phyloP scores from a whole-genome alignment of 1,140 invertebrate genomes.

The Eurytemora carolleeae region DNA sequence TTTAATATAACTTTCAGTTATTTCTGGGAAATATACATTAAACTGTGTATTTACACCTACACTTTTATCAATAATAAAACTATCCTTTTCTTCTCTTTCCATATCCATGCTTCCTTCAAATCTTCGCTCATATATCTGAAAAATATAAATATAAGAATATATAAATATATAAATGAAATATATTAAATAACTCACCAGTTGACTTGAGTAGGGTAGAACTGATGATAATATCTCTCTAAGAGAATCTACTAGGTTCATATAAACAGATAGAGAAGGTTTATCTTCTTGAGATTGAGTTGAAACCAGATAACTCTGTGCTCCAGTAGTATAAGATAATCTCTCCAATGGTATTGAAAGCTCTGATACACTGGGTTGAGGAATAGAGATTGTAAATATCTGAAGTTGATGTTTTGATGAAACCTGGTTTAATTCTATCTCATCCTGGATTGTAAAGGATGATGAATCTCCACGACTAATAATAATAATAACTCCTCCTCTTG shows the following conservation, averaged over 20 bases:
- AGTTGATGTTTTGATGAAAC: neutral
- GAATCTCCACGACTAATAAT: neutral
- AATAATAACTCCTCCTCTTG: neutral
- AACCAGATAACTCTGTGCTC: neutral
- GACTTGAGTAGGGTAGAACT: neutral
- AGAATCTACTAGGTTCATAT: conserved; percentile 8
- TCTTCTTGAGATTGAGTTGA: neutral
- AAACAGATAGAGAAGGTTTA: neutral
- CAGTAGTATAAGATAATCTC: neutral
- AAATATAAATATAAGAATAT: neutral
- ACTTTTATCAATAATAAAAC: neutral
- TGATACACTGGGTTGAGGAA: neutral
- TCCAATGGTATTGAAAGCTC: neutral
- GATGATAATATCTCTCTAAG: conserved; percentile 4
- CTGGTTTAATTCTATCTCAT: neutral
- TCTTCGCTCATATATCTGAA: neutral
- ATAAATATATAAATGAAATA: neutral
- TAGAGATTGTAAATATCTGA: neutral
- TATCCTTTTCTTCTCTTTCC: no score
- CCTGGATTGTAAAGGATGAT: neutral
- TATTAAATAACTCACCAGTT: conserved; percentile 7
- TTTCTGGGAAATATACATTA: neutral
- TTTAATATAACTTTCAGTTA: neutral
- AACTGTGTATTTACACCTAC: neutral
- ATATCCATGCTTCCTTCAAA: neutral